A percentile compares a stretch with the other conserved stretches of the same genome.
Conservation (phyloP, 2,888 invertebrate species). For the Flabesymbios commensalis region DNA sequence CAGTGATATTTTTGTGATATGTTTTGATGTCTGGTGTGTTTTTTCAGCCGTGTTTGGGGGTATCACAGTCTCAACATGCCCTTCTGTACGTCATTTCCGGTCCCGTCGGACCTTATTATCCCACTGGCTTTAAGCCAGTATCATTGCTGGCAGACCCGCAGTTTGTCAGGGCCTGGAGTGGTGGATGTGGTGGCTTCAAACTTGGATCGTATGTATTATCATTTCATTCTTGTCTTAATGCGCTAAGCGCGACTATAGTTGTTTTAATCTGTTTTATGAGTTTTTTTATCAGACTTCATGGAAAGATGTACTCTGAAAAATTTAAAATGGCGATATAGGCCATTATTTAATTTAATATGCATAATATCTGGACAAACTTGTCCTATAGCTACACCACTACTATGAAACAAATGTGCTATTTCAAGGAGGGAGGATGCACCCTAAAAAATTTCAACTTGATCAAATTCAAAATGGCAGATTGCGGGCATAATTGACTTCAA, state of each 20-base stretch:
- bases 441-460: too few species aligned
- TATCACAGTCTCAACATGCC: slow-evolving; percentile 83
- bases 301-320: too few species aligned
- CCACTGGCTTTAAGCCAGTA: slow-evolving; percentile 73
- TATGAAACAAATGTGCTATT: too few species aligned
- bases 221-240: too few species aligned
- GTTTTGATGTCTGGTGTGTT: not conserved
- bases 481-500: too few species aligned
- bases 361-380: too few species aligned
- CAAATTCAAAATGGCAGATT: too few species aligned
- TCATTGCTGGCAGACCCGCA: slow-evolving; percentile 90
- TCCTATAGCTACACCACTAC: too few species aligned
- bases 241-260: not conserved
- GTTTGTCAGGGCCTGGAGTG: slow-evolving; percentile 78
- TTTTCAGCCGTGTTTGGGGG: slow-evolving; percentile 85
- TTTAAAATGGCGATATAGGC: too few species aligned
- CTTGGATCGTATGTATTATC: slow-evolving; percentile 85
- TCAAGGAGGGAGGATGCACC: too few species aligned
- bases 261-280: not conserved
- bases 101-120: slow-evolving; percentile 93
- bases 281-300: too few species aligned
- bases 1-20: not conserved
- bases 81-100: slow-evolving; percentile 87
- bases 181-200: slow-evolving; percentile 90
- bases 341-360: too few species aligned